Percentiles rank a stretch among this genome's conserved stretches.
phyloP scores from a whole-genome alignment of 2,113 vertebrate species.

The Clarias gariepinus region DNA sequence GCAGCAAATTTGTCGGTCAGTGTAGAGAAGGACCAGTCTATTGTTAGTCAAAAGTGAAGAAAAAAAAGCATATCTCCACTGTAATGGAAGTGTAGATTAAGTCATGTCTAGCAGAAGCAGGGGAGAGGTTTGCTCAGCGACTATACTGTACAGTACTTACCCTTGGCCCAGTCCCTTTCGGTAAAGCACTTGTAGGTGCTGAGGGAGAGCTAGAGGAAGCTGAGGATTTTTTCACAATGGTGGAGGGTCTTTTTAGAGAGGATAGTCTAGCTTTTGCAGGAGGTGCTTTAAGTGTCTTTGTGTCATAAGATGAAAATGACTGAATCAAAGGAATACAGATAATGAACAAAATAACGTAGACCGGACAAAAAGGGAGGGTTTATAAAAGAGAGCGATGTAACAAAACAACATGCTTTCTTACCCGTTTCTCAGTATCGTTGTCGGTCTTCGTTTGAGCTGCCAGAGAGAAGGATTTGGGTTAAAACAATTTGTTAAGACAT shows the following conservation, averaged over 20 bases:
- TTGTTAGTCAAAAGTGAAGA: conserved; percentile 4
- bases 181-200: conserved; percentile 67
- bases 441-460: conserved; percentile 69
- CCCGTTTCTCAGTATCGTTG: conserved; percentile 69
- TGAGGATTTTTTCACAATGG: conserved; percentile 74
- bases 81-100: background rate
- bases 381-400: background rate
- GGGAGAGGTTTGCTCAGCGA: conserved; percentile 7
- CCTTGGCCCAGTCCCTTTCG: conserved; percentile 64
- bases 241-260: conserved; percentile 73
- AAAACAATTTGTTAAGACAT: background rate
- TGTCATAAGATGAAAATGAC: conserved; percentile 65
- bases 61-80: background rate
- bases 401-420: conserved; percentile 49
- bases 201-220: conserved; percentile 67
- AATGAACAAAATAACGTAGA: conserved; percentile 56
- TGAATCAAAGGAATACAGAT: conserved; percentile 49
- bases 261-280: conserved; percentile 77
- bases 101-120: conserved; percentile 16
- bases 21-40: background rate
- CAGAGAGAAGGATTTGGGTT: conserved; percentile 20
- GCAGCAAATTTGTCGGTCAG: background rate
- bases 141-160: conserved; percentile 73
- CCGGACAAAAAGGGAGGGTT: background rate
- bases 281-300: conserved; percentile 81